These are phyloP conservation scores for Pycnomerus fuliginosus DNA, from an alignment of 2,888 invertebrate species.

Conservation along the genomic window DNA sequence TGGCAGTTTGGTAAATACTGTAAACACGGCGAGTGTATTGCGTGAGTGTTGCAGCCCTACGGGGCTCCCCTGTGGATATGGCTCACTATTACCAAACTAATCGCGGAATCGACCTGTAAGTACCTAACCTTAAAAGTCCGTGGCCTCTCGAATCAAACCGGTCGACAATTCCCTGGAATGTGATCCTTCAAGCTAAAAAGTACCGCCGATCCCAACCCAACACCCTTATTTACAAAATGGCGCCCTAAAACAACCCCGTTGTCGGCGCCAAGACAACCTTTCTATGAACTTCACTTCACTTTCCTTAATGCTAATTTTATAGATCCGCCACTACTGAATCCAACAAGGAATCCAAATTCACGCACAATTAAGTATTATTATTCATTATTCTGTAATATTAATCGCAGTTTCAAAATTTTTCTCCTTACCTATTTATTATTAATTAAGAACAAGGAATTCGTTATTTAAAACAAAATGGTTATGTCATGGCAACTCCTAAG, in stretches of 20 bases:
- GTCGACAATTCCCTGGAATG: slow-evolving; percentile 16
- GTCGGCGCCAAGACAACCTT: too few species aligned
- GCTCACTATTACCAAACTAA: slow-evolving; percentile 41
- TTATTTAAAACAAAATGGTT: too few species aligned
- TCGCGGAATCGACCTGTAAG: slow-evolving; percentile 41
- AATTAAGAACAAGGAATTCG: too few species aligned
- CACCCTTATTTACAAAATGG: slow-evolving; percentile 28
- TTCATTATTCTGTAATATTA: too few species aligned
- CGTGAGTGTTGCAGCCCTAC: slow-evolving; percentile 42
- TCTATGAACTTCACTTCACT: too few species aligned
- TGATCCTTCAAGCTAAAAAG: slow-evolving; percentile 3
- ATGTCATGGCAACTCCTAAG: too few species aligned
- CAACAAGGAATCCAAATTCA: too few species aligned
- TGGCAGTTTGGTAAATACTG: slow-evolving; percentile 2
- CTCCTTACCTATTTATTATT: too few species aligned
- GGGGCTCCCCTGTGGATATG: slow-evolving; percentile 46
- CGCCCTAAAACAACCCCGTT: slow-evolving; percentile 20
- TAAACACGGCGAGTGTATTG: slow-evolving; percentile 40
- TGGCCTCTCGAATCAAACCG: slow-evolving; percentile 13
- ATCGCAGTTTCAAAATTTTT: too few species aligned
- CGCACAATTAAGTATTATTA: too few species aligned
- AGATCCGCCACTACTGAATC: too few species aligned
- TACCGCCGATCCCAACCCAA: not conserved
- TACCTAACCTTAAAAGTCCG: slow-evolving; percentile 18
- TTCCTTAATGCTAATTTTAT: too few species aligned